These are phyloP conservation scores for Troides oblongomaculatus DNA, from an alignment of 2,888 invertebrate species.

Conservation along the genomic window DNA sequence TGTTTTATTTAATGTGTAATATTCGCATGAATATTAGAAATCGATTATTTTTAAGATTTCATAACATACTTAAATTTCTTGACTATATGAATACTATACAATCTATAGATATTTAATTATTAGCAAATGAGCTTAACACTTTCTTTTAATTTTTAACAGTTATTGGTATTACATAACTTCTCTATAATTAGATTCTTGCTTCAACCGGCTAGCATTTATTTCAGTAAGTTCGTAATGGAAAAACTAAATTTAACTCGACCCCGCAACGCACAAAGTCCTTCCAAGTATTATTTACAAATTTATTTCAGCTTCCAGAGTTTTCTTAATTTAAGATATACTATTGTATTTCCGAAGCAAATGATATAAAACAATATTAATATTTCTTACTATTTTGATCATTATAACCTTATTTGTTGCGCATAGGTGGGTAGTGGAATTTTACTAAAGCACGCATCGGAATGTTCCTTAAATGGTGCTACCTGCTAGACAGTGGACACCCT, in stretches of 20 bases:
- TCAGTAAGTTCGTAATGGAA: conserved; percentile 28
- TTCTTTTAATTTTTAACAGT: background rate
- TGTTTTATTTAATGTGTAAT: too few relatives aligned
- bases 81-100: too few relatives aligned
- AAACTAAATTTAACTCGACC: conserved; percentile 31
- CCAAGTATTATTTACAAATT: conserved; percentile 17
- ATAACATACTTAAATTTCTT: too few relatives aligned
- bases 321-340: background rate
- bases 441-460: conserved; percentile 19
- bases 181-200: conserved; percentile 19
- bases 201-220: conserved; percentile 26
- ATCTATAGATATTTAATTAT: too few relatives aligned
- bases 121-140: background rate
- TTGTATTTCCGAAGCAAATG: background rate
- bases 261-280: conserved; percentile 8
- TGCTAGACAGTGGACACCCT: conserved; percentile 36
- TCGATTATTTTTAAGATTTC: too few relatives aligned
- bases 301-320: conserved; percentile 13
- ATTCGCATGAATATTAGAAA: too few relatives aligned
- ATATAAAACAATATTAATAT: background rate
- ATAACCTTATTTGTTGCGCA: conserved; percentile 12
- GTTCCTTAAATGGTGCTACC: conserved; percentile 25
- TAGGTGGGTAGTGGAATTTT: conserved; percentile 15
- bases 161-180: background rate
- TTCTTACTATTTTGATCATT: background rate